Conservation (phyloP, 2,888 invertebrate species). For the Timandra comae region DNA sequence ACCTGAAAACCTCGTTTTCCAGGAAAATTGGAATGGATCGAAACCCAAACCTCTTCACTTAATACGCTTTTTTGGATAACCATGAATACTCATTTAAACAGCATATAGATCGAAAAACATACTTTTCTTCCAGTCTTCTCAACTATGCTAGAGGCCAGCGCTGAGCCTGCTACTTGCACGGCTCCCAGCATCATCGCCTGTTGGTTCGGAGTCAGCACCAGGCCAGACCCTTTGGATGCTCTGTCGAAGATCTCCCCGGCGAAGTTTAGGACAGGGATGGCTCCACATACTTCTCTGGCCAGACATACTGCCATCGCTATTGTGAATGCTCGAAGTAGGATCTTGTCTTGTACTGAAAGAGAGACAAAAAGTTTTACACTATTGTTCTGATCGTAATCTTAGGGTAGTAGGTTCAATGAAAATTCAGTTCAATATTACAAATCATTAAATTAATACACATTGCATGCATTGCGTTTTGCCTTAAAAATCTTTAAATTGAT, state of each 20-base stretch:
- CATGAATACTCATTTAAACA: neutral
- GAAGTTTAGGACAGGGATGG: conserved; percentile 57
- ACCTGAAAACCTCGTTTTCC: too few relatives aligned
- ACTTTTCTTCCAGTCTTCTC: conserved; percentile 63
- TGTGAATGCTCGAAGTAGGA: conserved; percentile 50
- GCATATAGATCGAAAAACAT: neutral
- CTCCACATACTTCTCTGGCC: conserved; percentile 57
- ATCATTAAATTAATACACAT: too few relatives aligned
- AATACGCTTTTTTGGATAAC: too few relatives aligned
- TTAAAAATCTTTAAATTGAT: too few relatives aligned
- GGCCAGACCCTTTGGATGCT: conserved; percentile 37
- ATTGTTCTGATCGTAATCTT: too few relatives aligned
- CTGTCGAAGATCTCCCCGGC: conserved; percentile 59
- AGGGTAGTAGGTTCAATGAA: too few relatives aligned
- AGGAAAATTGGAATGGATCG: too few relatives aligned
- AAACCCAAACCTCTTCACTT: too few relatives aligned
- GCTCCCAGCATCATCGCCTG: conserved; percentile 63
- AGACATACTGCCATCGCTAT: conserved; percentile 46
- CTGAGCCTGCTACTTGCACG: conserved; percentile 55
- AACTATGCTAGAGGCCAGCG: conserved; percentile 48
- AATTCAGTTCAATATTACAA: too few relatives aligned
- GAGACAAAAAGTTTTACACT: too few relatives aligned
- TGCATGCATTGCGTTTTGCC: too few relatives aligned
- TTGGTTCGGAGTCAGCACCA: conserved; percentile 53
- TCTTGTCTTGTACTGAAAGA: conserved; percentile 55